These are phyloP conservation scores for Xiphydria camelus DNA, from an alignment of 2,888 invertebrate species.

Conservation along the genomic window DNA sequence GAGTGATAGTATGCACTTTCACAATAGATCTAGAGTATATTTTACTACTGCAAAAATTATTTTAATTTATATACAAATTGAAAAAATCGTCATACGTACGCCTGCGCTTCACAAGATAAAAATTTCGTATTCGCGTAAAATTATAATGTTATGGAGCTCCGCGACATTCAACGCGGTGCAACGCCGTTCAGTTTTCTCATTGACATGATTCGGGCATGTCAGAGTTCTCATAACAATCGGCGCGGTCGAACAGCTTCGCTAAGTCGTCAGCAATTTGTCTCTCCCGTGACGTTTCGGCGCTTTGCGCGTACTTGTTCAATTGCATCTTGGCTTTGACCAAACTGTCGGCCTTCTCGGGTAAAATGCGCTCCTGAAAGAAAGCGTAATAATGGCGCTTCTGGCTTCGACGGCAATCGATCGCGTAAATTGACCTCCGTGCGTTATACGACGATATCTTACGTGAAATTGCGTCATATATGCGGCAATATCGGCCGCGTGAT, in stretches of 20 bases:
- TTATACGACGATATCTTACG: conserved; percentile 31
- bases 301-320: conserved; percentile 37
- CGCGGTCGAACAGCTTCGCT: conserved; percentile 39
- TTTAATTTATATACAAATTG: no score
- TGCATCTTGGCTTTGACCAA: conserved; percentile 44
- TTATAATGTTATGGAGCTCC: no score
- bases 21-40: no score
- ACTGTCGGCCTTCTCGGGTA: conserved; percentile 52
- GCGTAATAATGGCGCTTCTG: no score
- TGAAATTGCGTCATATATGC: conserved; percentile 48
- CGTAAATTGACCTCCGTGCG: no score
- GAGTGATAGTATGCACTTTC: no score
- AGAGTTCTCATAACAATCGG: conserved; percentile 31
- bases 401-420: no score
- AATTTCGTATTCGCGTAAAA: no score
- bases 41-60: no score
- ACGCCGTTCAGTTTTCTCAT: neutral
- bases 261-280: conserved; percentile 40
- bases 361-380: conserved; percentile 42
- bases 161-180: neutral
- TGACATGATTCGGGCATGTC: neutral
- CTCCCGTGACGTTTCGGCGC: conserved; percentile 34
- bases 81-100: no score
- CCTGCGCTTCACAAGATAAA: no score
- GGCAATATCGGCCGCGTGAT: conserved; percentile 44